Percentiles rank a stretch among this genome's conserved stretches.
phyloP scores from a whole-genome alignment of 2,797 vertebrate genomes.

The Cottoperca gobio region DNA sequence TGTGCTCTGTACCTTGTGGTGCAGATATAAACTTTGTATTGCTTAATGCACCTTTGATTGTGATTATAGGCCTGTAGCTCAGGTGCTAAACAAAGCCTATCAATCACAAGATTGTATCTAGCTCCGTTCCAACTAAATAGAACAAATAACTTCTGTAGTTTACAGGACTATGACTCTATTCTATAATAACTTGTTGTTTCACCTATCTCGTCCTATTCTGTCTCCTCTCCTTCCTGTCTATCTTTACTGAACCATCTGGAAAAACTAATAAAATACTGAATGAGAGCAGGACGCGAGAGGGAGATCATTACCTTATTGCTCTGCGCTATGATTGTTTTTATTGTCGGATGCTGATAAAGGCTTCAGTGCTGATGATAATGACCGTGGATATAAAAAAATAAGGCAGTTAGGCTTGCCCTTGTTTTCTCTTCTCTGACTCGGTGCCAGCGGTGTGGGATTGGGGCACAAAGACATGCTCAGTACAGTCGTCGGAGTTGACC shows the following conservation, averaged over 20 bases:
- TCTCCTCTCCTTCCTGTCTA: constrained; percentile 54
- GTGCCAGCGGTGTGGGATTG: constrained; percentile 76
- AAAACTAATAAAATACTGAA: constrained; percentile 72
- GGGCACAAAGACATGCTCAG: constrained; percentile 81
- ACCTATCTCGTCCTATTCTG: constrained; percentile 23
- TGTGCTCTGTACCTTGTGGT: neutral
- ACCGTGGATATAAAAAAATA: constrained; percentile 68
- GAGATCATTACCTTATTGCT: constrained; percentile 47
- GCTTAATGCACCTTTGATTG: constrained; percentile 32
- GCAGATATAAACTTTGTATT: constrained; percentile 19
- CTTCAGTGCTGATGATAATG: constrained; percentile 59
- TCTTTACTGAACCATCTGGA: constrained; percentile 68
- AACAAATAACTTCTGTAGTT: neutral
- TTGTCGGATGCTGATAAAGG: constrained; percentile 63
- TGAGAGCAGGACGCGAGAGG: constrained; percentile 55
- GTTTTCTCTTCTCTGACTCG: constrained; percentile 79
- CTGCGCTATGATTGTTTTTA: constrained; percentile 65
- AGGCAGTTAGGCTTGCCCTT: constrained; percentile 75
- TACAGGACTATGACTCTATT: neutral
- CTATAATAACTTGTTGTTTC: constrained; percentile 1
- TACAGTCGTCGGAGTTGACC: constrained; percentile 53
- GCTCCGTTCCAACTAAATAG: constrained; percentile 3
- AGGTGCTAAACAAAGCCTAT: constrained; percentile 4
- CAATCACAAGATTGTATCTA: constrained; percentile 15
- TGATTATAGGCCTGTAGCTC: constrained; percentile 11